Evolutionary conservation across 2,113 vertebrate genomes (phyloP), one percentile per base, ranked within the genome.

Genomic region (Sander vitreus): DNA sequence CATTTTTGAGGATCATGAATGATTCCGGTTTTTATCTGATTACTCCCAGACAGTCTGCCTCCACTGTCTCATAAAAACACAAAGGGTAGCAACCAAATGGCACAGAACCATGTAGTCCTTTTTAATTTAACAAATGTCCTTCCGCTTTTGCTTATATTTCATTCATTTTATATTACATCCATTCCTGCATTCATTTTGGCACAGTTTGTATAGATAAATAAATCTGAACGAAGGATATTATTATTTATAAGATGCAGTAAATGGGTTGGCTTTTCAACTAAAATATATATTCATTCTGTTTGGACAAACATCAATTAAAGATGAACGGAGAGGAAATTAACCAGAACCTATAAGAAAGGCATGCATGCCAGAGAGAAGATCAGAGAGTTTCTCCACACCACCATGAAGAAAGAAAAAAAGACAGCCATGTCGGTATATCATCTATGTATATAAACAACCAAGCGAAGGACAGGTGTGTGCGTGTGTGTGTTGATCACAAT

Each of bases 11-110:
- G 86, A 92, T 94, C 92, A 91, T 94, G 91, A 95, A 93, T 90
- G 88, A 94, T 88, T 91, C 88, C 83, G 76, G 86, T 92, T 92
- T 95, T 94, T 90, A 95, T 95, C 89, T 90, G 93, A 95, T 95
- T 94, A 94, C 89, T 87, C 88, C 89, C 91, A 95, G 94, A 95
- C 93, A 89, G 91, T 92, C 95, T 93, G 93, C 88, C 93, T 94
- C 93, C 89, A 86, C 84, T 82, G 85, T 74, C 87, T 92, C 89
- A 86, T 86, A 88, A 93, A 89, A 91, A 91, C 91, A 92, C 88
- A 93, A 88, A 88, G 80, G 73, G 81, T 47, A 85, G 78, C 67
- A 80, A 80, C 80, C 81, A 86, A 91, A 92, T 76, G 86, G 85
- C 80, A 85, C 81, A 84, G 81, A 79, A 78, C 81, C 69, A 78